Evolutionary conservation across 2,113 vertebrate species (phyloP), one percentile per base, ranked within the genome.

Genomic region (Melospiza melodia): DNA sequence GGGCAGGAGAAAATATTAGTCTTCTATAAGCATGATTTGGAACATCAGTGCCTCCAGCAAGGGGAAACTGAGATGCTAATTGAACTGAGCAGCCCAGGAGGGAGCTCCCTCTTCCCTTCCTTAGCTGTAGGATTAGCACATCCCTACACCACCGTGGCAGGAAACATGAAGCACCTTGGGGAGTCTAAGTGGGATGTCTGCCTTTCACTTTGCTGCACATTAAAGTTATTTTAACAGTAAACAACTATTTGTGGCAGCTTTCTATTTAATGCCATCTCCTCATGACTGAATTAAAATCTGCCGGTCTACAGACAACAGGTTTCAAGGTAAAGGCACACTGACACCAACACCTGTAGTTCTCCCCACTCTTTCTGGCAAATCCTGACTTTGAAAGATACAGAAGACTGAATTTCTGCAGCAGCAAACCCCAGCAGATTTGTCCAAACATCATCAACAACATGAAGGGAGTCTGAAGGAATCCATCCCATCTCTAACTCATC

Each of bases 41-140:
- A 96, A 93, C 67, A 95, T 48, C 74, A 61, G 62, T 9, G 84
- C 93, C 96, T 97, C 89, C 87, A 97, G 96, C 93, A 87, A 96
- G 55, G 84, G 93, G 95, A 95, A 97, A 89, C 74, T 1, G 1
- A 95, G 95, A 96, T 80, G 89, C 89, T 94, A 97, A 97, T 87
- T 92, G 93, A 96, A 94, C 62, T 51, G 92, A 91, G 61, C 81
- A 94, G 89, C 65, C 51, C 87, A 90, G 89, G 87, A 92, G 81
- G 89, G 93, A 95, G 87, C 55, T 93, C 80, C 9, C 1, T 77
- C 95, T 95, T 80, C 77, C 55, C 93, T 93, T 89, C 63, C 77
- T 87, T 18, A 67, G 92, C 62, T 79, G 24, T 12, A 89, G 96
- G 89, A 94, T 92, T 89, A 93, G 59, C 87, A 83, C 80, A 79